These are phyloP conservation scores for Drosophila nr. perissopoda DNA, from an alignment of 2,888 invertebrate genomes.

Conservation along the genomic window DNA sequence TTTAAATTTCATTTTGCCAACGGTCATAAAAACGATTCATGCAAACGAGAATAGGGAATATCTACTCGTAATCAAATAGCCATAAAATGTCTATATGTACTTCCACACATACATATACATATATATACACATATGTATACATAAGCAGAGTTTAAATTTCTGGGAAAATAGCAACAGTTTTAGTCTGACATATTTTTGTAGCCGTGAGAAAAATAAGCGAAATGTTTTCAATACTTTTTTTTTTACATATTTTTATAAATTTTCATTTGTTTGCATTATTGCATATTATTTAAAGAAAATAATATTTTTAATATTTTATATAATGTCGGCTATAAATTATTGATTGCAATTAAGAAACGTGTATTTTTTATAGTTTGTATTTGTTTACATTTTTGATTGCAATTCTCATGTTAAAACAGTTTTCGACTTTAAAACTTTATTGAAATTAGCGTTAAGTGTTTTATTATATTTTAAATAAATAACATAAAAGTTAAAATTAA, in stretches of 20 bases:
- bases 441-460: fast-evolving
- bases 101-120: background rate
- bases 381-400: background rate
- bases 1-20: background rate
- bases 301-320: background rate
- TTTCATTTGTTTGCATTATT: background rate
- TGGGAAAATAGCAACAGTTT: background rate
- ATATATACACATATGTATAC: background rate
- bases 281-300: background rate
- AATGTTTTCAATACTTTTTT: background rate
- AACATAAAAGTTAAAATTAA: background rate
- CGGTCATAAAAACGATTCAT: background rate
- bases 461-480: background rate
- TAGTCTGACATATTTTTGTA: background rate
- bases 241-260: background rate
- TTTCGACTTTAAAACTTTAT: background rate
- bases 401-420: background rate
- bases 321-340: background rate
- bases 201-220: background rate
- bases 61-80: background rate
- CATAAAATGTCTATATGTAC: background rate
- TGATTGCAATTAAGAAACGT: background rate
- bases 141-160: background rate
- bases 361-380: background rate
- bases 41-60: background rate